These are phyloP conservation scores for Myrmecophaga tridactyla DNA, from an alignment of 2,113 vertebrate species.

Conservation along the genomic window DNA sequence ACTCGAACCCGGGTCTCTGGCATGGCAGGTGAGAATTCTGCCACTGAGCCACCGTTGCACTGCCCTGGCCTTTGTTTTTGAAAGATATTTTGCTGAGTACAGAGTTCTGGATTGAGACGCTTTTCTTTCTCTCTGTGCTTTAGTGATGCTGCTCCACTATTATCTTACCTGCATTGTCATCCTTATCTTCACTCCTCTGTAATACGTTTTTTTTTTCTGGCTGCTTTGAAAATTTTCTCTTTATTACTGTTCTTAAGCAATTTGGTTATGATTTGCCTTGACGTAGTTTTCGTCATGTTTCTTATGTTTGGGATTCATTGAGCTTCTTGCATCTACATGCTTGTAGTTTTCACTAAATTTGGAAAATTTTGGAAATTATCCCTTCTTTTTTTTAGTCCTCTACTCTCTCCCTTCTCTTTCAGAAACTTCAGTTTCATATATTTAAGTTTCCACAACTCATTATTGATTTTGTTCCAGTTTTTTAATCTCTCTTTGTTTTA, in stretches of 20 bases:
- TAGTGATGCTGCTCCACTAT: no score
- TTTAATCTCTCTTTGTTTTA: neutral
- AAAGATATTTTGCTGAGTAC: neutral
- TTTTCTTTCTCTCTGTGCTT: no score
- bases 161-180: no score
- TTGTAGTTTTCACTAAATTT: neutral
- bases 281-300: neutral
- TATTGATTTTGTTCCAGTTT: neutral
- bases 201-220: neutral
- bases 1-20: no score
- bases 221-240: neutral
- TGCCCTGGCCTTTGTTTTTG: neutral
- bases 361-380: neutral
- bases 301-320: neutral
- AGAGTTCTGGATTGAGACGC: no score
- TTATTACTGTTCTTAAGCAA: neutral
- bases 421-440: neutral
- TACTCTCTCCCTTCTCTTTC: neutral
- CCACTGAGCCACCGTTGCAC: no score
- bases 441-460: neutral
- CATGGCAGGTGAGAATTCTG: no score
- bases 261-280: no score
- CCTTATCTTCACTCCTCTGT: no score
- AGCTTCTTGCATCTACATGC: neutral
- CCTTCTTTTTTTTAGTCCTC: neutral